Conservation (phyloP, 2,888 invertebrate species). For the Plebejus anna region DNA sequence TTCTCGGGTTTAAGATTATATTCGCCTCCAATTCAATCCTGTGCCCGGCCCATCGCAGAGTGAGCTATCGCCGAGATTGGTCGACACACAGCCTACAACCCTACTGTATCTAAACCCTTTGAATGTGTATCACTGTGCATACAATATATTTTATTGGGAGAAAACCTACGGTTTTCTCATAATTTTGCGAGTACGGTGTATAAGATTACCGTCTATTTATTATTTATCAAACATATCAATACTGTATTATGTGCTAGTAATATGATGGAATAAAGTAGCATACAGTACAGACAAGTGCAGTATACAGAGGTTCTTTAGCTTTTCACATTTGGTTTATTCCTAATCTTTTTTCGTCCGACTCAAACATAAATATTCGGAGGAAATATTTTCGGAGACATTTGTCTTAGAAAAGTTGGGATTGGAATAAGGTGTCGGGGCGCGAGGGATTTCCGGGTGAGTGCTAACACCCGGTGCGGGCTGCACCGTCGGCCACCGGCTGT, state of each 20-base stretch:
- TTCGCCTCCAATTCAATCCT: conserved; percentile 76
- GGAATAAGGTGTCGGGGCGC: conserved; percentile 1
- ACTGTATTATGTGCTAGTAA: too few relatives aligned
- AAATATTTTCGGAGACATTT: conserved; percentile 4
- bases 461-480: neutral
- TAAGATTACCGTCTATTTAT: too few relatives aligned
- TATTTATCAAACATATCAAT: too few relatives aligned
- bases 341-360: neutral
- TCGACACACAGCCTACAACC: conserved; percentile 42
- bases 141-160: neutral
- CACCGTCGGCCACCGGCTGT: neutral
- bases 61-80: conserved; percentile 73
- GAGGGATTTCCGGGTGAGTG: conserved; percentile 5
- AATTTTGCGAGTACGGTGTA: neutral
- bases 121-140: conserved; percentile 32
- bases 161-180: neutral
- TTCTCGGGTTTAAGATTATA: conserved; percentile 52
- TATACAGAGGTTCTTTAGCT: too few relatives aligned
- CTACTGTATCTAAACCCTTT: conserved; percentile 37
- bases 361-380: neutral
- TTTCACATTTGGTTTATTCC: neutral
- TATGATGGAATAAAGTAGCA: too few relatives aligned
- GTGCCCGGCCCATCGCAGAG: conserved; percentile 72
- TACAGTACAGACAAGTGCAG: too few relatives aligned
- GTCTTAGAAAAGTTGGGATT: neutral